Evolutionary conservation across 2,113 vertebrate genomes (phyloP), one percentile per base, ranked within the genome.

Genomic region (Trochalopteron elliotii): DNA sequence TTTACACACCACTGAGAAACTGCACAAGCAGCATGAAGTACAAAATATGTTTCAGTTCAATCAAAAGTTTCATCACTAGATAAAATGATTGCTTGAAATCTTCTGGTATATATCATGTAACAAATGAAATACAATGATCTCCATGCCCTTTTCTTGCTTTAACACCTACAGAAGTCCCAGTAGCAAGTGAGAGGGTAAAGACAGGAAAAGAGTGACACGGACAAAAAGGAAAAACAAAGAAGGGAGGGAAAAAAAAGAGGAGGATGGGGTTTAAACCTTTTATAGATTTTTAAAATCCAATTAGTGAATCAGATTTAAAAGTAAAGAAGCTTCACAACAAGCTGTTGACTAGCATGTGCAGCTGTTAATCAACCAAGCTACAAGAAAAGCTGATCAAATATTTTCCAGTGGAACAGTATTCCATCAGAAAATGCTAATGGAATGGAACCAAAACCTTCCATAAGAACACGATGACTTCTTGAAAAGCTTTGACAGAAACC

Each of bases 401-500:
- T 71, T 95, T 97, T 97, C 89, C 93, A 94, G 50, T 70, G 75
- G 86, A 97, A 94, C 47, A 78, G 39, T 89, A 92, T 89, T 94
- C 93, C 89, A 90, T 64, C 86, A 94, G 72, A 95, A 96, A 96
- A 94, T 44, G 64, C 44, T 81, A 91, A 78, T 92, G 94, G 91
- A 95, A 90, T 56, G 49, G 72, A 97, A 97, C 76, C 93, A 96
- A 96, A 95, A 91, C 64, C 89, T 94, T 94, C 89, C 76, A 87
- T 44, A 95, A 81, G 86, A 97, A 84, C 44, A 92, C 64, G 31
- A 95, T 1, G 2, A 81, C 71, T 90, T 95, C 83, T 94, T 94
- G 92, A 97, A 95, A 95, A 90, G 80, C 92, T 97, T 95, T 96
- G 93, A 96, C 94, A 97, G 93, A 97, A 97, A 95, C 89, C 95